Evolutionary conservation across 1,140 invertebrate species (phyloP).

Genomic region (Pissodes strobi): DNA sequence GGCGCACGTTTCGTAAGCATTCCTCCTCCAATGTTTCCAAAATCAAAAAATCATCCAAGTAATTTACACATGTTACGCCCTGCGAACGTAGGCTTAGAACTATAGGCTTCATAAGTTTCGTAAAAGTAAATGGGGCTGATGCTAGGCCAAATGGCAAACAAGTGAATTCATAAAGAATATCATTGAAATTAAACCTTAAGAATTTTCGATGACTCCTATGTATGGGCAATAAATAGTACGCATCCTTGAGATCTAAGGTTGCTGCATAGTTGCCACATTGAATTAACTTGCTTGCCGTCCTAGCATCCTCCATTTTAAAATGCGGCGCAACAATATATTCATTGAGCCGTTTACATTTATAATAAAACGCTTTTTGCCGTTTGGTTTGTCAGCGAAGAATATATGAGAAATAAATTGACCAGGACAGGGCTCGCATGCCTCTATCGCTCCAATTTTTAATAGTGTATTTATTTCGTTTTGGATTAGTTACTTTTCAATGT

Average conservation of each 20-base stretch:
- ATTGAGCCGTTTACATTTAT: conserved; percentile 49
- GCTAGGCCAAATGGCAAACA: no score
- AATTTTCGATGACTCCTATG: conserved; percentile 38
- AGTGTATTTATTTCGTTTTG: no score
- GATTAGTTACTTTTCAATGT: no score
- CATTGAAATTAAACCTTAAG: conserved; percentile 46
- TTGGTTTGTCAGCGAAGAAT: no score
- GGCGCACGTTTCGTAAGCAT: no score
- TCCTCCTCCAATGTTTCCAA: no score
- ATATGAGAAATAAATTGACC: no score
- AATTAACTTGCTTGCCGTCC: conserved; percentile 38
- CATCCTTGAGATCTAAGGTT: conserved; percentile 40
- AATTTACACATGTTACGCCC: no score
- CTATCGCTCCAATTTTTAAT: no score
- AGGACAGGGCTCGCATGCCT: no score
- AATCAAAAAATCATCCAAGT: no score
- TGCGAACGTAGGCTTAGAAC: no score
- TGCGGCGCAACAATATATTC: conserved; percentile 39
- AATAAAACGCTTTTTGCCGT: conserved; percentile 43
- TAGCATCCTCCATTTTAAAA: conserved; percentile 50
- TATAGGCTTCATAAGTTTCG: conserved; percentile 41
- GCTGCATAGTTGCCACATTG: conserved; percentile 30
- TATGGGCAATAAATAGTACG: conserved; percentile 34
- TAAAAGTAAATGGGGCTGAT: conserved; percentile 38
- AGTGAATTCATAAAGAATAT: conserved; percentile 33